Base-by-base conservation (phyloP, 1,140 invertebrate species). In the Callitettix versicolor region DNA sequence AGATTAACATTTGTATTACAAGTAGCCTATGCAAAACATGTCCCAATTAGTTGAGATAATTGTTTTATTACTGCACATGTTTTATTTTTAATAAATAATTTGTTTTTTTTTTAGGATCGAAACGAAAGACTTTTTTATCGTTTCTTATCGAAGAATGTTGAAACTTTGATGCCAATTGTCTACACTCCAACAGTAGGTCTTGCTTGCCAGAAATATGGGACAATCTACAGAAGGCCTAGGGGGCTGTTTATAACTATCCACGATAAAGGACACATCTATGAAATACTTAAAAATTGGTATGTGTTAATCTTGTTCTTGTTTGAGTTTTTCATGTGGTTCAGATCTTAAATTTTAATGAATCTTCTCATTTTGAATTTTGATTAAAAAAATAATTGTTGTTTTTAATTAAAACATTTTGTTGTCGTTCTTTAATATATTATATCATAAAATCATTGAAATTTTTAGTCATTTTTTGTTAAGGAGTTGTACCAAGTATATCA, bases 191-290 rank as follows among this genome's bases (percentile, higher is more conserved):
- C 90, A 0, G 91, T 95, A 0, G 91, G 94, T 14, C 73, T 91
- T 20, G 94, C 93, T 1, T 98, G 95, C 74, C 91, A 95, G 71
- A 90, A 94, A 67, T 98, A 91, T 70, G 94, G 95, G 15, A 74
- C 91, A 15, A 85, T 96, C 50, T 96, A 91, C 69, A 79, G 91
- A 26, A 77, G 91, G 65, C 91, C 94, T 0, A 81, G 88, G 43
- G 95, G 95, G 11, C 74, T 99, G n/a, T 99, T 92, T 65, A 88
- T 99, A 59, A 94, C 91, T n/a, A 95, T 98, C 44, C 84, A 98
- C 68, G 95, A 99, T 68, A 85, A 86, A 63, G 93, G 91, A 7
- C 89, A 98, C 69, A 72, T 95, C 4, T 89, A 86, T 63, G 82
- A 91, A 34, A 78, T 93, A 5, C 64, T 95, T 1, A 80, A 79